phyloP scores from a whole-genome alignment of 2,113 vertebrate genomes.

The Anarrhichthys ocellatus region DNA sequence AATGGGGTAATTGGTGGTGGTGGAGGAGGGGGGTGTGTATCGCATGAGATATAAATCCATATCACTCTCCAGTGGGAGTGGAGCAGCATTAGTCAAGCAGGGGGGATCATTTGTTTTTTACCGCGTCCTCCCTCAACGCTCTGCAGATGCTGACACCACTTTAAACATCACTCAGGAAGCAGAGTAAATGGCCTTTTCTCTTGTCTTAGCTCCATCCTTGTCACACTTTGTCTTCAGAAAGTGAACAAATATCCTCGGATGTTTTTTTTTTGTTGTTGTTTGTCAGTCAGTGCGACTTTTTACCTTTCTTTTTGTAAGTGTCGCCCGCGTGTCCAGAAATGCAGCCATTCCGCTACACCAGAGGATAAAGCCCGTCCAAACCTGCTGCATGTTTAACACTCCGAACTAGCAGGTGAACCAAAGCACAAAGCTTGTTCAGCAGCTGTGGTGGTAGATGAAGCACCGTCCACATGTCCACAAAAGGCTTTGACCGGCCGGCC shows the following conservation, averaged over 20 bases:
- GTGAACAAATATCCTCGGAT: slow-evolving; percentile 36
- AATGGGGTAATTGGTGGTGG: slow-evolving; percentile 53
- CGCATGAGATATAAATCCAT: slow-evolving; percentile 60
- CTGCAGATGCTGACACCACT: slow-evolving; percentile 48
- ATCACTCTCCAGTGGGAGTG: slow-evolving; percentile 56
- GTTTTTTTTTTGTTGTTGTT: slow-evolving; percentile 38
- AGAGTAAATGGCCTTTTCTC: slow-evolving; percentile 47
- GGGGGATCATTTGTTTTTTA: slow-evolving; percentile 67
- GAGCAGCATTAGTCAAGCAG: slow-evolving; percentile 62
- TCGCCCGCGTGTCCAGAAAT: slow-evolving; percentile 41
- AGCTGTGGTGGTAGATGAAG: slow-evolving; percentile 16
- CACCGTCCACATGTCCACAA: slow-evolving; percentile 3
- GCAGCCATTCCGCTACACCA: slow-evolving; percentile 31
- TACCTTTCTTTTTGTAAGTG: slow-evolving; percentile 19
- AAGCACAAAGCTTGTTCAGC: slow-evolving; percentile 33
- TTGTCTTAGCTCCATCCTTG: slow-evolving; percentile 31
- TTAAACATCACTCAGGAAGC: slow-evolving; percentile 60
- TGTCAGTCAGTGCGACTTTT: slow-evolving; percentile 40
- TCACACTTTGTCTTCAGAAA: slow-evolving; percentile 39
- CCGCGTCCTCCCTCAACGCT: slow-evolving; percentile 46
- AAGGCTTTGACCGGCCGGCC: not conserved
- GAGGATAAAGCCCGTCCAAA: slow-evolving; percentile 51
- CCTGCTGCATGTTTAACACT: slow-evolving; percentile 70
- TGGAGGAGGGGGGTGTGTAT: slow-evolving; percentile 19
- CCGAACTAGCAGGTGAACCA: slow-evolving; percentile 52